A percentile compares a stretch with the other conserved stretches of the same genome.
These are phyloP conservation scores for Nothoprocta pentlandii DNA, from an alignment of 2,113 vertebrate genomes.

Conservation along the genomic window DNA sequence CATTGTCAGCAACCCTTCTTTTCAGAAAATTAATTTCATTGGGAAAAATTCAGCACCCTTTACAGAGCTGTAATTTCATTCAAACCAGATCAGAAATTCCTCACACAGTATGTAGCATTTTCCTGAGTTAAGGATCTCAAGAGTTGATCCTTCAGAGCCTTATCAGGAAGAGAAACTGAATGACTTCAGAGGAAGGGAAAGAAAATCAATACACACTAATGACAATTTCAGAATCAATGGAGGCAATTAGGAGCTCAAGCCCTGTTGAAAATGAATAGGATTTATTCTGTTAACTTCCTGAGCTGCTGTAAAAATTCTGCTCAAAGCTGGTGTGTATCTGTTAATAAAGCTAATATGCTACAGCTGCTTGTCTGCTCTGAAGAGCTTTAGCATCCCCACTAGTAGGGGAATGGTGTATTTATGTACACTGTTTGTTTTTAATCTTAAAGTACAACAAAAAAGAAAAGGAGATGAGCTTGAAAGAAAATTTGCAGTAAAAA, in stretches of 20 bases:
- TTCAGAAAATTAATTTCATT: neutral
- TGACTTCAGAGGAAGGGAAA: neutral
- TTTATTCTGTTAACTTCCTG: constrained; percentile 1
- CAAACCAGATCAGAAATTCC: neutral
- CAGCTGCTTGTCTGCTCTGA: constrained; percentile 25
- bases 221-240: neutral
- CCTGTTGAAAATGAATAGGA: neutral
- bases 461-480: neutral
- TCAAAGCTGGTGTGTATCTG: neutral
- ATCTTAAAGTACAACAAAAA: neutral
- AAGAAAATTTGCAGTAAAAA: neutral
- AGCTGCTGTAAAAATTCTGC: constrained; percentile 23
- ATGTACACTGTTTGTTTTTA: neutral
- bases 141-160: neutral
- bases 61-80: neutral
- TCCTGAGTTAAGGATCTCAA: neutral
- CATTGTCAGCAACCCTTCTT: neutral
- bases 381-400: neutral
- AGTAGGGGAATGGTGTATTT: neutral
- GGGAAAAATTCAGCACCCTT: neutral
- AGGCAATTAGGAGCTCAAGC: neutral
- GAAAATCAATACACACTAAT: neutral
- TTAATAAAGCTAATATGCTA: neutral
- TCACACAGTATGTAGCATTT: neutral
- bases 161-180: neutral